These are phyloP conservation scores for Dufourea novaeangliae DNA, from an alignment of 1,140 invertebrate genomes.

Conservation along the genomic window DNA sequence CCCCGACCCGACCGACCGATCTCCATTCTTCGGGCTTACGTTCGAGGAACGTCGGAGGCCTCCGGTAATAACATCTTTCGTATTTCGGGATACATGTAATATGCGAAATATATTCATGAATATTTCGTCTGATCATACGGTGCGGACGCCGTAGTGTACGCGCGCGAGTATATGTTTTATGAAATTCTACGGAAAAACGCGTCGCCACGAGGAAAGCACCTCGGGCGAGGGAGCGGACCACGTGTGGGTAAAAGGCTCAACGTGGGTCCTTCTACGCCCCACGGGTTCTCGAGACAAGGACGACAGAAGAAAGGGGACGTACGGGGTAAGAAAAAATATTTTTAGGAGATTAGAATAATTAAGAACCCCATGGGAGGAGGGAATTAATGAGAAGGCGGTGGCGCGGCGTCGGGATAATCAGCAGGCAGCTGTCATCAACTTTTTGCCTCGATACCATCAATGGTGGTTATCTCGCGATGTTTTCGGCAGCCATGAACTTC, in stretches of 20 bases:
- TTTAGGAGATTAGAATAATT: background rate
- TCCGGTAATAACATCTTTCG: constrained; percentile 61
- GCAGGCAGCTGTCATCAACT: constrained; percentile 7
- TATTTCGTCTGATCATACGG: constrained; percentile 50
- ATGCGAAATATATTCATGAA: constrained; percentile 55
- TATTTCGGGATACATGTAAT: constrained; percentile 51
- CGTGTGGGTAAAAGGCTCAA: no score
- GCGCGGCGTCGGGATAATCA: constrained; percentile 13
- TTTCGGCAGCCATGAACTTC: no score
- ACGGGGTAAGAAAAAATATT: background rate
- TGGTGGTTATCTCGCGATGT: background rate
- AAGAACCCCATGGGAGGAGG: background rate
- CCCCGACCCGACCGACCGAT: constrained; percentile 14
- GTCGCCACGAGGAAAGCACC: constrained; percentile 22
- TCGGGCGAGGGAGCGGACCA: background rate
- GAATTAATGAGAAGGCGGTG: constrained; percentile 4
- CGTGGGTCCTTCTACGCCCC: no score
- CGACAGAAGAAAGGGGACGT: background rate
- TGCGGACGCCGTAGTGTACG: background rate
- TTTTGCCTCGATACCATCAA: background rate
- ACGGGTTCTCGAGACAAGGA: no score
- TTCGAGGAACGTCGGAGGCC: constrained; percentile 15
- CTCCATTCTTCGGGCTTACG: constrained; percentile 36
- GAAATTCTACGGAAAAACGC: constrained; percentile 31
- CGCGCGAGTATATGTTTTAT: constrained; percentile 1